A percentile compares a stretch with the other conserved stretches of the same genome.
These are phyloP conservation scores for Drosophila pseudoobscura DNA, from an alignment of 1,140 invertebrate species.

Conservation along the genomic window DNA sequence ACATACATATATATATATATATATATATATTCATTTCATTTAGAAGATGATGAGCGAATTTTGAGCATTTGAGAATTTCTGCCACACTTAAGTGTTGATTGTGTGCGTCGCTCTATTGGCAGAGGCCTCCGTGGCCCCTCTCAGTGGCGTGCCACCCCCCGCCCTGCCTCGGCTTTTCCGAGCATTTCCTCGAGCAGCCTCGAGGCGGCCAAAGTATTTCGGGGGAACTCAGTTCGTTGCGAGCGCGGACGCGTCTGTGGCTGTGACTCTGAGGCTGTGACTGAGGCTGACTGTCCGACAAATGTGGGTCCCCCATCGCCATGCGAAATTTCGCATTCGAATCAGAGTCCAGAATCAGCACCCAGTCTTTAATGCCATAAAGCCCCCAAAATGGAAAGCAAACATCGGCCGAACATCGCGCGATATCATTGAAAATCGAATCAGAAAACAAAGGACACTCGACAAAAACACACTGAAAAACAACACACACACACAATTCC, in stretches of 20 bases:
- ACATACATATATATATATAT: no score
- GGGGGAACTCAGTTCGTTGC: slow-evolving; percentile 75
- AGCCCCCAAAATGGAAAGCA: slow-evolving; percentile 31
- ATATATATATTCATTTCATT: slow-evolving; percentile 50
- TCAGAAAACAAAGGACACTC: slow-evolving; percentile 28
- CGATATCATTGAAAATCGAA: slow-evolving; percentile 58
- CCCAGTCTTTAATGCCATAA: slow-evolving; percentile 41
- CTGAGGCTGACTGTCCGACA: slow-evolving; percentile 41
- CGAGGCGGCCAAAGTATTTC: slow-evolving; percentile 54
- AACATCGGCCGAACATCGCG: slow-evolving; percentile 17
- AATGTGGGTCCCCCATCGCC: slow-evolving; percentile 53
- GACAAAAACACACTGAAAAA: slow-evolving; percentile 39
- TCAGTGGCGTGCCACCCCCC: slow-evolving; percentile 1
- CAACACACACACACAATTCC: slow-evolving; percentile 17
- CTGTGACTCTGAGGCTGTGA: slow-evolving; percentile 36
- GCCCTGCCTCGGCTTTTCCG: slow-evolving; percentile 20
- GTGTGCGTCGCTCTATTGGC: slow-evolving; percentile 78
- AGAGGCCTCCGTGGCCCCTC: slow-evolving; percentile 25
- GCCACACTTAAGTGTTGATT: slow-evolving; percentile 79
- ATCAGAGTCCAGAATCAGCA: slow-evolving; percentile 23
- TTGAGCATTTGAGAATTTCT: slow-evolving; percentile 75
- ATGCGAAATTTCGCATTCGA: slow-evolving; percentile 62
- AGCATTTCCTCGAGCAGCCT: slow-evolving; percentile 35
- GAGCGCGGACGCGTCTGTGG: slow-evolving; percentile 73
- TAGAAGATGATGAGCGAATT: slow-evolving; percentile 76